These are phyloP conservation scores for Drosophila ananassae DNA, from an alignment of 1,140 invertebrate genomes.

Conservation along the genomic window DNA sequence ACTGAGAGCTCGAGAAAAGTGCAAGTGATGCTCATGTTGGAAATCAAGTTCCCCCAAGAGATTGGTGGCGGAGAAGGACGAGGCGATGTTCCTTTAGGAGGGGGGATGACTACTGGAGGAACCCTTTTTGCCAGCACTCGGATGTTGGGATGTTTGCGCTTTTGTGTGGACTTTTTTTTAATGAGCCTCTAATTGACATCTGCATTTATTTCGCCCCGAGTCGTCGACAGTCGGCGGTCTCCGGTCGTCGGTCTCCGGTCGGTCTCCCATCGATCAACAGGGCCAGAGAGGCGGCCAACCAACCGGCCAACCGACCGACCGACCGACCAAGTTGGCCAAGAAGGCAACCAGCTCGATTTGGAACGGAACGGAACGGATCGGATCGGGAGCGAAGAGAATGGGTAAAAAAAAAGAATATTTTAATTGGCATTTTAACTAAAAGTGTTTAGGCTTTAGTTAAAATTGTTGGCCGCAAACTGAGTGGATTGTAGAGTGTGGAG, in stretches of 20 bases:
- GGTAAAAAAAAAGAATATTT: constrained; percentile 77
- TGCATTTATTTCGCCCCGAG: constrained; percentile 78
- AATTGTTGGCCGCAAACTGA: constrained; percentile 65
- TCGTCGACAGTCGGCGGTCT: background rate
- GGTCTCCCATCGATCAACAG: constrained; percentile 71
- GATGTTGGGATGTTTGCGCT: constrained; percentile 32
- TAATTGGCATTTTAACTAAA: constrained; percentile 84
- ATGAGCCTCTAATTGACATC: constrained; percentile 84
- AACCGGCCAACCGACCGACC: too few relatives aligned
- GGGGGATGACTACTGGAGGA: background rate
- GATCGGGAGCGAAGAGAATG: constrained; percentile 23
- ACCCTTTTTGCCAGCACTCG: constrained; percentile 10
- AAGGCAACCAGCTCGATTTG: constrained; percentile 1
- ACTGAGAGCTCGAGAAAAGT: constrained; percentile 67
- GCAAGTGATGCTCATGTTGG: constrained; percentile 80
- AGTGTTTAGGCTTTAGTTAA: constrained; percentile 84
- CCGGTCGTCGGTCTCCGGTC: constrained; percentile 5
- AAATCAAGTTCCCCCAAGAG: constrained; percentile 55
- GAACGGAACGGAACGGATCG: constrained; percentile 1
- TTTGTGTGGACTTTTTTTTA: constrained; percentile 72
- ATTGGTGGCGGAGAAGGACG: background rate
- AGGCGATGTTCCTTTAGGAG: constrained; percentile 20
- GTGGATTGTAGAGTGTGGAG: too few relatives aligned
- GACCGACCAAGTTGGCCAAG: background rate
- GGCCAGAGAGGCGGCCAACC: background rate